Percentiles rank a stretch among this genome's conserved stretches.
Evolutionary conservation across 2,113 vertebrate species (phyloP).

Genomic region (Falco punctatus): DNA sequence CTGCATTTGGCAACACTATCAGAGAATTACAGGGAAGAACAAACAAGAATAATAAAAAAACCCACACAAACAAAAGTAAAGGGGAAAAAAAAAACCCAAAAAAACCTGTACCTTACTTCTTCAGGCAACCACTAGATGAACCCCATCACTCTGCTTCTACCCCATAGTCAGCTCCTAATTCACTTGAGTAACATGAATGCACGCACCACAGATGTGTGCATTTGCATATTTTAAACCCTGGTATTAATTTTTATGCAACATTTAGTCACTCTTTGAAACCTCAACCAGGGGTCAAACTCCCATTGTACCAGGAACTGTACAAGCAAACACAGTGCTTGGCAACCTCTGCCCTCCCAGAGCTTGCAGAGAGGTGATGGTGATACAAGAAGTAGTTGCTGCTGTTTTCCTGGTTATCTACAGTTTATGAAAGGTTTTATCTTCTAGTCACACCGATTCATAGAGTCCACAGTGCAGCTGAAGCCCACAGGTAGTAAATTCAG

Average conservation of each 20-base stretch:
- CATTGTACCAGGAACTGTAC: neutral
- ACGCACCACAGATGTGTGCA: neutral
- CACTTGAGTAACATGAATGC: neutral
- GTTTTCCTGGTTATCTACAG: neutral
- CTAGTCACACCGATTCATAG: neutral
- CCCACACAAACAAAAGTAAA: neutral
- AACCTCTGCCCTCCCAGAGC: neutral
- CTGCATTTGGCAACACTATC: neutral
- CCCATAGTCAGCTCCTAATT: neutral
- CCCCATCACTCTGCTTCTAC: neutral
- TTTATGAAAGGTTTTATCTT: neutral
- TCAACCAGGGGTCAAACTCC: neutral
- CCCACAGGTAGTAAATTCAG: neutral
- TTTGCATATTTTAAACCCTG: neutral
- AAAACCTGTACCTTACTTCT: neutral
- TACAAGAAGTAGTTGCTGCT: neutral
- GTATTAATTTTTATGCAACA: neutral
- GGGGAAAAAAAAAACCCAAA: neutral
- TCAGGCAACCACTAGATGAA: neutral
- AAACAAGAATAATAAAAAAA: neutral
- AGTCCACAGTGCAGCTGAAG: neutral
- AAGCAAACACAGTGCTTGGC: neutral
- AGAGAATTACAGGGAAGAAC: neutral
- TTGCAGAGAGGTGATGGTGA: neutral
- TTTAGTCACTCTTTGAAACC: neutral